Percentiles rank a stretch among this genome's conserved stretches.
Conservation (phyloP, 2,888 invertebrate genomes). For the Oxystoma pomonae region DNA sequence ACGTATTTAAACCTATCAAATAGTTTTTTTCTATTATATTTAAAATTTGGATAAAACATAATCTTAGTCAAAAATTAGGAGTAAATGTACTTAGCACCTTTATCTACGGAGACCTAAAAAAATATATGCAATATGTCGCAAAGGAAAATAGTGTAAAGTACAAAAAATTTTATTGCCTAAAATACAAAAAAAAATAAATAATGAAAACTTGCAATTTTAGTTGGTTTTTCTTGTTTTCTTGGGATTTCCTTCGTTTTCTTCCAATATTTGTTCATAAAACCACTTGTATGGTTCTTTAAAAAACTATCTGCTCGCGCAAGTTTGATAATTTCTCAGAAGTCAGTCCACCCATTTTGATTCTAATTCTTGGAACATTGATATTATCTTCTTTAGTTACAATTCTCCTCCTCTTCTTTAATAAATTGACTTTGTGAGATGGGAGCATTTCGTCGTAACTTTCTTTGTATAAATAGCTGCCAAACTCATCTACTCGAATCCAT, state of each 20-base stretch:
- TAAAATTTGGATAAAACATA: too few species aligned
- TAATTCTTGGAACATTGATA: slow-evolving; percentile 10
- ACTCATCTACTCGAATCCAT: slow-evolving; percentile 10
- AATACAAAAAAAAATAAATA: background rate
- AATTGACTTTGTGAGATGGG: slow-evolving; percentile 12
- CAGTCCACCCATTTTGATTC: slow-evolving; percentile 9
- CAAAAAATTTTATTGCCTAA: background rate
- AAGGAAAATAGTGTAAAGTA: background rate
- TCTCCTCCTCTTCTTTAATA: slow-evolving; percentile 8
- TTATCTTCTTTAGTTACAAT: slow-evolving; percentile 6
- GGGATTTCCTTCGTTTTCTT: background rate
- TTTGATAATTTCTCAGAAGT: slow-evolving; percentile 1
- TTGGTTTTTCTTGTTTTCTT: background rate
- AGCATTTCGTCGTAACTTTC: slow-evolving; percentile 9
- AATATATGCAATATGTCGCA: background rate
- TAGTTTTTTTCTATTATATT: too few species aligned
- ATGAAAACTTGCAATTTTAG: background rate
- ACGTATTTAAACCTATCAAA: too few species aligned
- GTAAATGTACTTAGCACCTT: background rate
- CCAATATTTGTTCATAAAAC: background rate
- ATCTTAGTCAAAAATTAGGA: too few species aligned
- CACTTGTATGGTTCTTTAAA: background rate
- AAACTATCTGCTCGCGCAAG: background rate
- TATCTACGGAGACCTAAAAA: background rate
- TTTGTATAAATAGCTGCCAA: slow-evolving; percentile 8